Evolutionary conservation across 2,888 invertebrate species (phyloP).

Genomic region (Timandra comae): DNA sequence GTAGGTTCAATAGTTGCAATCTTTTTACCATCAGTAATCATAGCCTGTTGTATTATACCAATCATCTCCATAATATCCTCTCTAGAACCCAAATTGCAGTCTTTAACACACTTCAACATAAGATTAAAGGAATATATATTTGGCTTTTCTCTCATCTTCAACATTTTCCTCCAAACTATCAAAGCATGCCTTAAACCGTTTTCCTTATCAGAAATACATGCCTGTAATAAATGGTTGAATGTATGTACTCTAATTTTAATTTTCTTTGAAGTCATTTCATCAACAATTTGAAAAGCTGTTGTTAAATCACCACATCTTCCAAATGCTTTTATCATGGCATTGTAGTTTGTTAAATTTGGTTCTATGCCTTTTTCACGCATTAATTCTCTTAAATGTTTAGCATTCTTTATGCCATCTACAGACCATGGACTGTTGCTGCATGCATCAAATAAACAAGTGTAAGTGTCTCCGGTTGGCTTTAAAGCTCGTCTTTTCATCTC

Average conservation of each 20-base stretch:
- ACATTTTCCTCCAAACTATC: slow-evolving; percentile 91
- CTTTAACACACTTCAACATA: slow-evolving; percentile 85
- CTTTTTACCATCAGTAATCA: no score
- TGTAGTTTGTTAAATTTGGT: slow-evolving; percentile 86
- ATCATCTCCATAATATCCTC: slow-evolving; percentile 75
- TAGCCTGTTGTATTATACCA: slow-evolving; percentile 37
- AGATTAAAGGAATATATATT: slow-evolving; percentile 87
- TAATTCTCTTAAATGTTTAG: slow-evolving; percentile 79
- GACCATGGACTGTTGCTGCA: slow-evolving; percentile 87
- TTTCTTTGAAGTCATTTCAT: slow-evolving; percentile 85
- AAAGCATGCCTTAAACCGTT: slow-evolving; percentile 89
- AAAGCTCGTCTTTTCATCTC: slow-evolving; percentile 87
- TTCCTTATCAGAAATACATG: slow-evolving; percentile 86
- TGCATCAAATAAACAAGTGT: slow-evolving; percentile 91
- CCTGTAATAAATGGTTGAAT: slow-evolving; percentile 88
- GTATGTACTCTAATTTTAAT: slow-evolving; percentile 81
- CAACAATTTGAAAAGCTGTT: slow-evolving; percentile 87
- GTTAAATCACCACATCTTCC: slow-evolving; percentile 87
- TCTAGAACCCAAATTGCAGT: slow-evolving; percentile 86
- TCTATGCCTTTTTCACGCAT: slow-evolving; percentile 82
- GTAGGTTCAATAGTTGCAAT: slow-evolving; percentile 19
- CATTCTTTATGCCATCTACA: slow-evolving; percentile 81
- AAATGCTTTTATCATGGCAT: slow-evolving; percentile 95
- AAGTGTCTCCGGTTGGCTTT: slow-evolving; percentile 82
- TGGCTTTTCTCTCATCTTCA: slow-evolving; percentile 79